Evolutionary conservation across 2,797 vertebrate genomes (phyloP).

Genomic region (Macrochelys suwanniensis): DNA sequence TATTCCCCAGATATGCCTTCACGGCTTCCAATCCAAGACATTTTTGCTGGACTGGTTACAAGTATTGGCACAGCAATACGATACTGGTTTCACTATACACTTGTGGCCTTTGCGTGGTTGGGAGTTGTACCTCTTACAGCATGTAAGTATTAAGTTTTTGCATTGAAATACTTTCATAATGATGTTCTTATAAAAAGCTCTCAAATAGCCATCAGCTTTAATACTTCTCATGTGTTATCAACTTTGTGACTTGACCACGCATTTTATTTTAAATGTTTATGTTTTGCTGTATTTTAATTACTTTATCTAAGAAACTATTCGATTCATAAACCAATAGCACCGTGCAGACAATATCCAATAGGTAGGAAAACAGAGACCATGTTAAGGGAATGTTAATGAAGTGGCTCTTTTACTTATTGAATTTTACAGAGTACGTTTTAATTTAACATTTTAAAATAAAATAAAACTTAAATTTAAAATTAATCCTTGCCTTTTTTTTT

Average conservation of each 20-base stretch:
- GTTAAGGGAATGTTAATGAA: neutral
- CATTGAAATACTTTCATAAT: neutral
- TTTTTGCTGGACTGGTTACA: constrained; percentile 97
- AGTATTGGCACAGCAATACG: constrained; percentile 99
- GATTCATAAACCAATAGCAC: neutral
- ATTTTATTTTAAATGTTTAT: neutral
- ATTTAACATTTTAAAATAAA: neutral
- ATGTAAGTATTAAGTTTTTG: constrained; percentile 86
- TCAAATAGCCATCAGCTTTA: neutral
- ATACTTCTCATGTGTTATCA: neutral
- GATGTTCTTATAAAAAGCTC: neutral
- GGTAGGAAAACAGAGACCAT: neutral
- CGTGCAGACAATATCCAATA: neutral
- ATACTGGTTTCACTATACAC: constrained; percentile 99
- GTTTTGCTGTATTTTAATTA: neutral
- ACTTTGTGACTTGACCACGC: neutral
- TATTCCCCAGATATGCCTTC: constrained; percentile 99
- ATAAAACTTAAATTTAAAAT: neutral
- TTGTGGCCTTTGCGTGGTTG: constrained; percentile 99
- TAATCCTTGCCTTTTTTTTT: neutral
- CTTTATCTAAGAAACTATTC: neutral
- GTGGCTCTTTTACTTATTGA: neutral
- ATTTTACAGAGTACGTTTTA: neutral
- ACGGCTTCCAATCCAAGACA: constrained; percentile 98
- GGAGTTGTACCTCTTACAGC: constrained; percentile 99